Evolutionary conservation across 2,113 vertebrate species (phyloP).

Genomic region (Herpailurus yagouaroundi): DNA sequence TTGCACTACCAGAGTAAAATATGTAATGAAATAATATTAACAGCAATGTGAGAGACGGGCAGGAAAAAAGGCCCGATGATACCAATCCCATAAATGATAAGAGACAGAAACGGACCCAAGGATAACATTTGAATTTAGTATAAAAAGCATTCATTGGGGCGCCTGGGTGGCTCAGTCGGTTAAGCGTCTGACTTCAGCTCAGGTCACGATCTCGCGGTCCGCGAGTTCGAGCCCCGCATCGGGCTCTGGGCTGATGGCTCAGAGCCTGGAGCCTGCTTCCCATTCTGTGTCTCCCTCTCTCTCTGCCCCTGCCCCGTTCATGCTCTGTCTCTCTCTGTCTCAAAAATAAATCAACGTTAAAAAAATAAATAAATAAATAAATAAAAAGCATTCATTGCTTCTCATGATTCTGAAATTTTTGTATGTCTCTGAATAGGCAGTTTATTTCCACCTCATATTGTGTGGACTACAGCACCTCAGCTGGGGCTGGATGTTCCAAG

Average conservation of each 20-base stretch:
- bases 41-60: background rate
- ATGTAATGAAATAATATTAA: background rate
- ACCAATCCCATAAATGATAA: background rate
- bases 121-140: background rate
- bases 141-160: background rate
- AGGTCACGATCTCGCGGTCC: too few relatives aligned
- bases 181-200: too few relatives aligned
- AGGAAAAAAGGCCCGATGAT: background rate
- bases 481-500: background rate
- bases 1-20: background rate
- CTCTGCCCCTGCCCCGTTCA: too few relatives aligned
- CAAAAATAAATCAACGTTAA: too few relatives aligned
- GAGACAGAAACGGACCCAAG: background rate
- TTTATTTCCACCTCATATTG: background rate
- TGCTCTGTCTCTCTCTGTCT: too few relatives aligned
- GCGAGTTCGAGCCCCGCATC: too few relatives aligned
- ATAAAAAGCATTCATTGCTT: background rate
- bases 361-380: too few relatives aligned
- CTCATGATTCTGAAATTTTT: background rate
- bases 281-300: too few relatives aligned
- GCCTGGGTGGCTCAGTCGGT: too few relatives aligned
- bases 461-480: background rate
- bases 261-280: too few relatives aligned
- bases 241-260: too few relatives aligned
- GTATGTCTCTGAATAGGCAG: background rate